Evolutionary conservation across 2,797 vertebrate genomes (phyloP), one percentile per base, ranked within the genome.

Genomic region (Epinephelus awoara): DNA sequence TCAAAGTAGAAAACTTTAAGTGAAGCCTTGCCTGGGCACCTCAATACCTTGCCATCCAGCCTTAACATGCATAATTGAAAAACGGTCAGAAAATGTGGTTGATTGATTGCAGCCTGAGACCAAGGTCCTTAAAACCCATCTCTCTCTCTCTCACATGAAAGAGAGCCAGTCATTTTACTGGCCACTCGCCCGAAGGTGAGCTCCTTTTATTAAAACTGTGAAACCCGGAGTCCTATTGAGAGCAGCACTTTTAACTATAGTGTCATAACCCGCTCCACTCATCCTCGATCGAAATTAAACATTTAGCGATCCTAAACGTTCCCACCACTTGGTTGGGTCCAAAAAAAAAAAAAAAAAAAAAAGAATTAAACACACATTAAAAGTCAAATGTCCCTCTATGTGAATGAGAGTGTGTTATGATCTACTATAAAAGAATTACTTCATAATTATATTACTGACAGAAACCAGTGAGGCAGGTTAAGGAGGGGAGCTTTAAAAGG

Each of bases 21-120:
- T 44, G 50, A 67, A 79, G 75, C 47, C 64, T 56, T 51, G 27
- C 62, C 57, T 52, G 63, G 68, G 65, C 73, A 50, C 14, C 57
- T 78, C 66, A 69, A 77, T 79, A 63, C 67, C 75, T 65, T 65
- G 49, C 83, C 74, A 70, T 62, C 64, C 66, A 80, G 73, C 72
- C 79, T 78, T 72, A 73, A 79, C 83, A 86, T 85, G 67, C 78
- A 91, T 89, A 89, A 92, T 85, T 89, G 85, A 86, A 87, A 88
- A 91, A 85, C 6, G 44, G 75, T 87, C 76, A 65, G 77, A 91
- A 91, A 90, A 80, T 77, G 66, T 21, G 83, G 52, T 50, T 88
- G 92, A 92, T 91, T 92, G 92, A 92, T 91, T 88, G 86, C 68
- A 84, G 82, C 66, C 78, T 77, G 86, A 91, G 85, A 88, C 80